phyloP scores from a whole-genome alignment of 2,113 vertebrate species.

The Clarias macrocephalus region DNA sequence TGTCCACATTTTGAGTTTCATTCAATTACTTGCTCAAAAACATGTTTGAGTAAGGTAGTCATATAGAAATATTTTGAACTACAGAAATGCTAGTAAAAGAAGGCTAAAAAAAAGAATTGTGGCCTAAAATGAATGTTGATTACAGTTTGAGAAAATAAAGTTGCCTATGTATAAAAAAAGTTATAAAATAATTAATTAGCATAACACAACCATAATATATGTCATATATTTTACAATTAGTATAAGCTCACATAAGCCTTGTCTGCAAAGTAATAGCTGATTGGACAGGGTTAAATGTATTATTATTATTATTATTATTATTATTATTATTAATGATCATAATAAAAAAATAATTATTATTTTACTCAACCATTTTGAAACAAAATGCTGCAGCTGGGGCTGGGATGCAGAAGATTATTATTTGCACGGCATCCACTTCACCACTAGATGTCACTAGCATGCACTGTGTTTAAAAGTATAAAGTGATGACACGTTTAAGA shows the following conservation, averaged over 20 bases:
- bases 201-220: background rate
- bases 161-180: background rate
- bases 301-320: background rate
- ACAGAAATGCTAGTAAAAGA: background rate
- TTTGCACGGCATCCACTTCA: background rate
- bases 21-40: background rate
- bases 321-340: too few species aligned
- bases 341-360: too few species aligned
- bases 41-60: background rate
- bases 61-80: background rate
- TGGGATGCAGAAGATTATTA: background rate
- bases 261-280: background rate
- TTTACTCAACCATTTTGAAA: background rate
- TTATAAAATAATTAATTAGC: background rate
- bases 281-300: background rate
- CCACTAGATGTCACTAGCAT: background rate
- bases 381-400: background rate
- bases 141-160: background rate
- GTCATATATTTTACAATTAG: background rate
- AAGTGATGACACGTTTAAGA: background rate
- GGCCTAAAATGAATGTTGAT: background rate
- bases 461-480: background rate
- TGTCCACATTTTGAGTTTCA: background rate
- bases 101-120: background rate
- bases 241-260: background rate